A percentile compares a stretch with the other conserved stretches of the same genome.
Evolutionary conservation across 2,113 vertebrate genomes (phyloP).

Genomic region (Nothobranchius kuhntae): DNA sequence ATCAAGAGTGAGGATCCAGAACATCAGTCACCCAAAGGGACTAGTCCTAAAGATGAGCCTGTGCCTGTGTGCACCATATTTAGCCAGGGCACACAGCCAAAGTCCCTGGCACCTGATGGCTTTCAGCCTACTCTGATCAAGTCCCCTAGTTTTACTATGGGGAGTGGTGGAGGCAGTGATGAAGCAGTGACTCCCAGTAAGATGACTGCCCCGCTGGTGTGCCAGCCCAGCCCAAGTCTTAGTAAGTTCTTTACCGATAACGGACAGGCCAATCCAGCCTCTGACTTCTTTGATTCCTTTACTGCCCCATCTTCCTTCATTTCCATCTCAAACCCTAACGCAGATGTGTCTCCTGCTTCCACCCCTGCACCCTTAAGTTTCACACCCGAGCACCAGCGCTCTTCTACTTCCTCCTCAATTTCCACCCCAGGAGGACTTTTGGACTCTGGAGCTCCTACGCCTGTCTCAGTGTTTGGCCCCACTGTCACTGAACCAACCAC

Average conservation of each 20-base stretch:
- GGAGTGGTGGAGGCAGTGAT: conserved; percentile 45
- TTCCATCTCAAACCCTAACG: conserved; percentile 94
- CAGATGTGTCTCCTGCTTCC: conserved; percentile 73
- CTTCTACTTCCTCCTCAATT: conserved; percentile 66
- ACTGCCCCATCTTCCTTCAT: conserved; percentile 90
- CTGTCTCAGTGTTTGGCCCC: conserved; percentile 60
- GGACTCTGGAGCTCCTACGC: conserved; percentile 61
- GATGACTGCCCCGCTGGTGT: conserved; percentile 79
- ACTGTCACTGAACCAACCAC: conserved; percentile 31
- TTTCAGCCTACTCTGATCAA: conserved; percentile 96
- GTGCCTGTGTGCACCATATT: conserved; percentile 96
- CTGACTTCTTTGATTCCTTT: conserved; percentile 98
- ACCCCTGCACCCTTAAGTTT: conserved; percentile 54
- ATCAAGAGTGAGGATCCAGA: conserved; percentile 19
- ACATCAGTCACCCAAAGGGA: conserved; percentile 11
- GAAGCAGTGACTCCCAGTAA: conserved; percentile 81
- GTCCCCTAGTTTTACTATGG: conserved; percentile 90
- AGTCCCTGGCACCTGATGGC: conserved; percentile 84
- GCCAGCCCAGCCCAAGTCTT: conserved; percentile 96
- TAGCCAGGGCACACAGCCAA: conserved; percentile 79
- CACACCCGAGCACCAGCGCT: conserved; percentile 76
- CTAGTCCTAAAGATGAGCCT: conserved; percentile 67
- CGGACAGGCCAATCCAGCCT: conserved; percentile 80
- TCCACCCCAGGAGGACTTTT: conserved; percentile 55
- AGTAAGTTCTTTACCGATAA: conserved; percentile 95